These are phyloP conservation scores for Incurvaria masculella DNA, from an alignment of 2,888 invertebrate species.

Conservation along the genomic window DNA sequence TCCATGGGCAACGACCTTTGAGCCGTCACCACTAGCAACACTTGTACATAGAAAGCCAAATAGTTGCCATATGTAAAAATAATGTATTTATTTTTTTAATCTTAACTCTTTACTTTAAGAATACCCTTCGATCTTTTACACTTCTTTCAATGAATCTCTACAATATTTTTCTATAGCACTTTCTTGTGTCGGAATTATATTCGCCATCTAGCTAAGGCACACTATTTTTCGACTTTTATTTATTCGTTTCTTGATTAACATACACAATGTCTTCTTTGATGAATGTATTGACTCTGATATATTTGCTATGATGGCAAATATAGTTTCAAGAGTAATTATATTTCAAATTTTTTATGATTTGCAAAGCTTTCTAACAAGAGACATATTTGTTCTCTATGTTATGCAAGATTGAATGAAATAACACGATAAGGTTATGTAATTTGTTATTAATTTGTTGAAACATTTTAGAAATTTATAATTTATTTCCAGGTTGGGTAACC, in stretches of 20 bases:
- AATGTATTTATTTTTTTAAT: conserved; percentile 37
- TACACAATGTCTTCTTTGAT: neutral
- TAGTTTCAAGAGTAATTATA: conserved; percentile 30
- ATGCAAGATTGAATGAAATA: too few relatives aligned
- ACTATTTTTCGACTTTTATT: conserved; percentile 13
- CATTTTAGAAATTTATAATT: neutral
- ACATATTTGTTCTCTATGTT: neutral
- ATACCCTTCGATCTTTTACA: too few relatives aligned
- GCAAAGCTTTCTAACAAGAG: neutral
- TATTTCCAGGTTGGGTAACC: too few relatives aligned
- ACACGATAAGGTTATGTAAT: neutral
- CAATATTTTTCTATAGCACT: neutral
- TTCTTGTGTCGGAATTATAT: neutral
- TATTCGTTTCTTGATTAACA: conserved; percentile 20
- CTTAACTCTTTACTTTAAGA: neutral
- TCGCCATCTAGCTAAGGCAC: neutral
- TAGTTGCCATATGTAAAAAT: conserved; percentile 52
- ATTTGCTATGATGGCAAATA: conserved; percentile 45
- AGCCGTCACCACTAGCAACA: conserved; percentile 9
- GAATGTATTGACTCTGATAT: conserved; percentile 43
- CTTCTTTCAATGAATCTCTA: too few relatives aligned
- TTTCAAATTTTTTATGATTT: neutral
- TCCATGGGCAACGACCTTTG: conserved; percentile 56
- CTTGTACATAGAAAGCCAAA: conserved; percentile 43
- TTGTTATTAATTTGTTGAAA: neutral